A percentile compares a stretch with the other conserved stretches of the same genome.
phyloP scores from a whole-genome alignment of 2,113 vertebrate genomes.

The Lophius piscatorius region DNA sequence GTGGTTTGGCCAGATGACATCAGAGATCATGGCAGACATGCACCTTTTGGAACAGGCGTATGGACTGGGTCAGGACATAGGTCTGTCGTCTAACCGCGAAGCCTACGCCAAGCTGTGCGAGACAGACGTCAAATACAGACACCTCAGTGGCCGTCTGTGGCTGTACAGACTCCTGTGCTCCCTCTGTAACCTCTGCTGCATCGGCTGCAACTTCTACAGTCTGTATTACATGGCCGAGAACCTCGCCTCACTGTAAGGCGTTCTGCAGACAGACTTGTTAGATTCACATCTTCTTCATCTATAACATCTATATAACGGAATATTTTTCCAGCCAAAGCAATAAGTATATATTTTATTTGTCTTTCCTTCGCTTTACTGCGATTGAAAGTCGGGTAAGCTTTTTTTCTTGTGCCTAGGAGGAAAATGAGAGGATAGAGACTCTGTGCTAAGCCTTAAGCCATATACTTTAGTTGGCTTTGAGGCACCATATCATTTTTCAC shows the following conservation, averaged over 20 bases:
- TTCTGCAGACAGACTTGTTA: constrained; percentile 1
- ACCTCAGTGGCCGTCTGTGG: constrained; percentile 71
- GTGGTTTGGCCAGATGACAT: constrained; percentile 83
- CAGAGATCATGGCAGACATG: constrained; percentile 81
- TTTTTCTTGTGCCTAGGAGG: neutral
- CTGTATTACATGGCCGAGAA: constrained; percentile 80
- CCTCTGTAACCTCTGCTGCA: constrained; percentile 86
- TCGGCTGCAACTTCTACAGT: constrained; percentile 82
- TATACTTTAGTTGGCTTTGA: constrained; percentile 3
- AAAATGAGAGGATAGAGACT: constrained; percentile 19
- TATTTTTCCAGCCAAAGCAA: constrained; percentile 2
- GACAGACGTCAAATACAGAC: constrained; percentile 72
- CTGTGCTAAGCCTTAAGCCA: no score
- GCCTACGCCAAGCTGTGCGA: constrained; percentile 75
- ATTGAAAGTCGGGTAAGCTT: constrained; percentile 5
- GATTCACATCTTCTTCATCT: neutral
- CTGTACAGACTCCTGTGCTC: constrained; percentile 80
- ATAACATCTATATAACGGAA: neutral
- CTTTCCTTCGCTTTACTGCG: neutral
- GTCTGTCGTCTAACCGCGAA: constrained; percentile 73
- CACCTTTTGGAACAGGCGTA: constrained; percentile 79
- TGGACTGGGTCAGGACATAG: constrained; percentile 80
- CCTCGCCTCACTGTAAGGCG: constrained; percentile 63
- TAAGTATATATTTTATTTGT: constrained; percentile 46
- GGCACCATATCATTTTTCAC: neutral